Evolutionary conservation across 2,797 vertebrate genomes (phyloP).

Genomic region (Chloroceryle inda): DNA sequence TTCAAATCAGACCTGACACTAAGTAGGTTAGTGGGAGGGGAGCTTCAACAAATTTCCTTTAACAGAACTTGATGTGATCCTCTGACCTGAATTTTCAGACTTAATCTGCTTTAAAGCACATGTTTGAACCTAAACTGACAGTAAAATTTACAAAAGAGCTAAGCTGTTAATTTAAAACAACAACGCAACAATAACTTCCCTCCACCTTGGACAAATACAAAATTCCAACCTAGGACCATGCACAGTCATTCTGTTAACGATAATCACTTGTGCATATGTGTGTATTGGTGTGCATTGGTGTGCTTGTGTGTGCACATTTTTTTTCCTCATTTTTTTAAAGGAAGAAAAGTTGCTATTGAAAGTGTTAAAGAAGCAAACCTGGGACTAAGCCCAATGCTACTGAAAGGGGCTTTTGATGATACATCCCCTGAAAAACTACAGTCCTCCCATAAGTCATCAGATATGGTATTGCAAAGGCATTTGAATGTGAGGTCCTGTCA

Average conservation of each 20-base stretch:
- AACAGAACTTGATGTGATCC: slow-evolving; percentile 71
- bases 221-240: not conserved
- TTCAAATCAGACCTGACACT: slow-evolving; percentile 70
- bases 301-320: not conserved
- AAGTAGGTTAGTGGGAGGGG: slow-evolving; percentile 75
- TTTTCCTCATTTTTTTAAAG: not conserved
- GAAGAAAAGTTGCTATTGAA: slow-evolving; percentile 67
- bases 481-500: slow-evolving; percentile 82
- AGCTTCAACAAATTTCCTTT: slow-evolving; percentile 72
- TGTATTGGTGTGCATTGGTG: not conserved
- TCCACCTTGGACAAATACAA: not conserved
- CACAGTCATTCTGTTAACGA: not conserved
- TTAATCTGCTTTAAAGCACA: slow-evolving; percentile 64
- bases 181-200: not conserved
- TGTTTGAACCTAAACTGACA: not conserved
- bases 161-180: slow-evolving; percentile 38
- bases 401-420: slow-evolving; percentile 81
- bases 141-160: slow-evolving; percentile 30
- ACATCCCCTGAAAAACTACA: slow-evolving; percentile 69
- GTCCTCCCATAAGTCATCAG: slow-evolving; percentile 77
- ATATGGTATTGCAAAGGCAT: slow-evolving; percentile 78
- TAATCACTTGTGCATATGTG: not conserved
- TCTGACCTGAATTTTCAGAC: slow-evolving; percentile 73
- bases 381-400: slow-evolving; percentile 75
- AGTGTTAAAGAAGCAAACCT: slow-evolving; percentile 72